A percentile compares a stretch with the other conserved stretches of the same genome.
Conservation (phyloP, 1,140 invertebrate species). For the Druon quercuslanigerum region DNA sequence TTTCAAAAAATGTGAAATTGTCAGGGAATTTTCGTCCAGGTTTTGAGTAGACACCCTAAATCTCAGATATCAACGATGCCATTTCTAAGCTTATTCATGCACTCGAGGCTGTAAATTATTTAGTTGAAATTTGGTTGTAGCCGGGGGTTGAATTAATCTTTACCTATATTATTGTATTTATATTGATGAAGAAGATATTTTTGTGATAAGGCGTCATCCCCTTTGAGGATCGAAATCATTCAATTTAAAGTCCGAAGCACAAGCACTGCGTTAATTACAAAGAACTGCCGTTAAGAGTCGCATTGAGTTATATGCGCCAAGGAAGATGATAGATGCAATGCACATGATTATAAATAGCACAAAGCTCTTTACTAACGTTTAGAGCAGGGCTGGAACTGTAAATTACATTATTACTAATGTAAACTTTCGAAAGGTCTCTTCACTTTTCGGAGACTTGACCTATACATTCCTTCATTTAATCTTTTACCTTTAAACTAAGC, state of each 20-base stretch:
- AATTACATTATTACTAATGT: slow-evolving; percentile 53
- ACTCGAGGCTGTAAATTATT: background rate
- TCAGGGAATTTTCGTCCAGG: too few relatives aligned
- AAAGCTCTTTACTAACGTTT: slow-evolving; percentile 66
- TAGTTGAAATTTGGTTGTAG: background rate
- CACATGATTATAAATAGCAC: slow-evolving; percentile 75
- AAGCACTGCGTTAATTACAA: slow-evolving; percentile 18
- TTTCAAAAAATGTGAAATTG: too few relatives aligned
- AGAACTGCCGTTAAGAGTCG: slow-evolving; percentile 62
- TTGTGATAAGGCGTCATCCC: background rate
- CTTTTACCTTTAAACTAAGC: slow-evolving; percentile 49
- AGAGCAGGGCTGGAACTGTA: slow-evolving; percentile 67
- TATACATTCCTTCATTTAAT: slow-evolving; percentile 47
- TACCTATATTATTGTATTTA: background rate
- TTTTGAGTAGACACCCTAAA: too few relatives aligned
- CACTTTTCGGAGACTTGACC: slow-evolving; percentile 17
- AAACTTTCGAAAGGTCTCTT: slow-evolving; percentile 12
- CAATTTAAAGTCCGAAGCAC: background rate
- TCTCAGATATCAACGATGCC: background rate
- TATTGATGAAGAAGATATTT: background rate
- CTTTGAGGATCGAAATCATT: background rate
- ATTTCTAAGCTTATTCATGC: background rate
- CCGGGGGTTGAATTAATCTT: slow-evolving; percentile 5
- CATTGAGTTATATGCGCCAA: slow-evolving; percentile 57
- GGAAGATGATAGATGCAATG: slow-evolving; percentile 64